These are phyloP conservation scores for Rhorus exstirpatorius DNA, from an alignment of 2,888 invertebrate species.

Conservation along the genomic window DNA sequence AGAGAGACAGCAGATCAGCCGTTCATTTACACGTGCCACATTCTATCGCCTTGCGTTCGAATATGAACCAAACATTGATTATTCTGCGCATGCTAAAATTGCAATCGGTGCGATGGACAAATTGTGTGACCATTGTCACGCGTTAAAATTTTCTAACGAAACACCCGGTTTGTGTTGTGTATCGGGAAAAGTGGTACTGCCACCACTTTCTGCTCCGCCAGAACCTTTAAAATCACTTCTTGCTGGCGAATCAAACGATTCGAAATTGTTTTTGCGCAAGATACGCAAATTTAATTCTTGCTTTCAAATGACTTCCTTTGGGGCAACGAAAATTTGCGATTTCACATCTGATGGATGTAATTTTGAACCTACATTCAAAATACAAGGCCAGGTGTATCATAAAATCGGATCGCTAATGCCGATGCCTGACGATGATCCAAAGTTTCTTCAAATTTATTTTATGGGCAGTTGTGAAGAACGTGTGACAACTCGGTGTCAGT, in stretches of 20 bases:
- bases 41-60: too few species aligned
- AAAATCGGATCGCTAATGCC: constrained; percentile 74
- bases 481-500: too few species aligned
- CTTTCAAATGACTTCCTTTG: constrained; percentile 76
- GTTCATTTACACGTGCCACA: too few species aligned
- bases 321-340: constrained; percentile 70
- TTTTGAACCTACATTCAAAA: constrained; percentile 63
- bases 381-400: constrained; percentile 74
- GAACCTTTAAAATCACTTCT: constrained; percentile 64
- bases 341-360: too few species aligned
- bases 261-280: constrained; percentile 52
- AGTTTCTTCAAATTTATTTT: constrained; percentile 79
- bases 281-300: constrained; percentile 65
- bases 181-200: constrained; percentile 71
- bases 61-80: too few species aligned
- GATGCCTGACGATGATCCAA: constrained; percentile 69
- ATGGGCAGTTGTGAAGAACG: too few species aligned
- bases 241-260: neutral
- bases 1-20: too few species aligned
- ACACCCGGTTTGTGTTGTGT: constrained; percentile 73
- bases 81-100: too few species aligned
- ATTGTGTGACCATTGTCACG: constrained; percentile 63
- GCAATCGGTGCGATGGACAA: neutral
- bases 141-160: constrained; percentile 75
- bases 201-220: constrained; percentile 71